These are phyloP conservation scores for Rattus rattus DNA, from an alignment of 2,113 vertebrate genomes.

Conservation along the genomic window DNA sequence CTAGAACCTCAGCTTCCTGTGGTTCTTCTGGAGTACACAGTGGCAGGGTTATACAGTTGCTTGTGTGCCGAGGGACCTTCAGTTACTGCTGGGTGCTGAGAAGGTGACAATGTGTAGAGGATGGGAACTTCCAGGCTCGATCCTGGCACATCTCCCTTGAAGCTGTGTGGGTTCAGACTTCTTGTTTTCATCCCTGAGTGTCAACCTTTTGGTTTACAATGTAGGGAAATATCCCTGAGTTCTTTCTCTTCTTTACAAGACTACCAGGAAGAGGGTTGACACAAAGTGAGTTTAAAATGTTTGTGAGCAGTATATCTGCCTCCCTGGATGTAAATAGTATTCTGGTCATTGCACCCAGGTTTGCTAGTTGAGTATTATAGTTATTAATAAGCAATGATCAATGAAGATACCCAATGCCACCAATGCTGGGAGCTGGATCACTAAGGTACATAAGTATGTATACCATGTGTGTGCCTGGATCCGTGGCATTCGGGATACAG, in stretches of 20 bases:
- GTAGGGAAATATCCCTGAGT: background rate
- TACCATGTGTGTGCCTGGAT: background rate
- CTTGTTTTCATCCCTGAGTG: background rate
- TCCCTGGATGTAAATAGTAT: background rate
- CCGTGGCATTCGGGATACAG: background rate
- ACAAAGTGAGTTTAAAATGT: background rate
- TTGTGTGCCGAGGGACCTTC: background rate
- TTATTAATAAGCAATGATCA: background rate
- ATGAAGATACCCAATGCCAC: background rate
- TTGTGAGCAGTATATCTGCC: background rate
- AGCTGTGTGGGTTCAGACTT: background rate
- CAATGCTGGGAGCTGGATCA: background rate
- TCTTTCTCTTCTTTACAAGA: background rate
- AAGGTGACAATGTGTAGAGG: background rate
- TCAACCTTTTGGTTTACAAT: background rate
- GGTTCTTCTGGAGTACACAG: background rate
- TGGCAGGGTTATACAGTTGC: background rate
- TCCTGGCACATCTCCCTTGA: background rate
- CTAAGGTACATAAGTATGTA: background rate
- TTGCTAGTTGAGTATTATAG: background rate
- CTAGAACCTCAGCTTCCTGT: background rate
- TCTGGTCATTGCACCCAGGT: background rate
- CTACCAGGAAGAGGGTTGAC: background rate
- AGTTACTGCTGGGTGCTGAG: background rate
- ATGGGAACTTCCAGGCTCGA: background rate